Percentiles rank a stretch among this genome's conserved stretches.
These are phyloP conservation scores for Chondrilla cf. caribensis DNA, from an alignment of 37 sponge, comb jelly and placozoan species.

Conservation along the genomic window DNA sequence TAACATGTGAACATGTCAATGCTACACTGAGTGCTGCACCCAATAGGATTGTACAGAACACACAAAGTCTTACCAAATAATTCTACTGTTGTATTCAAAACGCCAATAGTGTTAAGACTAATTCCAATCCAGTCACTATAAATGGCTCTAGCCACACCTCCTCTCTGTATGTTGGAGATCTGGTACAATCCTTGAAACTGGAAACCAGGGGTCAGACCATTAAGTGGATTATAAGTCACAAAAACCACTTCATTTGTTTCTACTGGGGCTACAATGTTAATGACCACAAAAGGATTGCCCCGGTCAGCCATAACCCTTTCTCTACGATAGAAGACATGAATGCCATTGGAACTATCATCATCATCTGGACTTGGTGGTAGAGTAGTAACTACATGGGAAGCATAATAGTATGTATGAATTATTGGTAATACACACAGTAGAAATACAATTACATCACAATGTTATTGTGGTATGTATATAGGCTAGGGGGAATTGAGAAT, in stretches of 20 bases:
- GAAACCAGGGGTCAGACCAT: not conserved
- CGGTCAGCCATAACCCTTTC: not conserved
- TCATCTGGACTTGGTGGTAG: too few relatives aligned
- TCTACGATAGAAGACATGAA: conserved; percentile 1
- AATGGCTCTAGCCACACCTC: not conserved
- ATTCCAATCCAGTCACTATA: not conserved
- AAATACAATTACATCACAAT: too few relatives aligned
- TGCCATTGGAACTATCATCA: not conserved
- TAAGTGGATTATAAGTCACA: not conserved
- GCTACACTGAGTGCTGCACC: too few relatives aligned
- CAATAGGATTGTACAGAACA: too few relatives aligned
- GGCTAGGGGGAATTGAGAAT: too few relatives aligned
- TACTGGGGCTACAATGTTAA: not conserved
- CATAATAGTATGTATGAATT: too few relatives aligned
- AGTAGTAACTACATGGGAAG: too few relatives aligned
- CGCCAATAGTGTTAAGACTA: not conserved
- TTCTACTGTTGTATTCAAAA: not conserved
- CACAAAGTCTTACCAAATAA: not conserved
- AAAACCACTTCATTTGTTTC: not conserved
- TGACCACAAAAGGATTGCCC: not conserved
- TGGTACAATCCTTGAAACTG: not conserved
- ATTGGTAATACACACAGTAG: too few relatives aligned
- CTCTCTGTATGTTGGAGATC: not conserved
- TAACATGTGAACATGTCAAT: too few relatives aligned
- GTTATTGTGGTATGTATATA: too few relatives aligned